phyloP scores from a whole-genome alignment of 2,797 vertebrate genomes.

The Myripristis murdjan region DNA sequence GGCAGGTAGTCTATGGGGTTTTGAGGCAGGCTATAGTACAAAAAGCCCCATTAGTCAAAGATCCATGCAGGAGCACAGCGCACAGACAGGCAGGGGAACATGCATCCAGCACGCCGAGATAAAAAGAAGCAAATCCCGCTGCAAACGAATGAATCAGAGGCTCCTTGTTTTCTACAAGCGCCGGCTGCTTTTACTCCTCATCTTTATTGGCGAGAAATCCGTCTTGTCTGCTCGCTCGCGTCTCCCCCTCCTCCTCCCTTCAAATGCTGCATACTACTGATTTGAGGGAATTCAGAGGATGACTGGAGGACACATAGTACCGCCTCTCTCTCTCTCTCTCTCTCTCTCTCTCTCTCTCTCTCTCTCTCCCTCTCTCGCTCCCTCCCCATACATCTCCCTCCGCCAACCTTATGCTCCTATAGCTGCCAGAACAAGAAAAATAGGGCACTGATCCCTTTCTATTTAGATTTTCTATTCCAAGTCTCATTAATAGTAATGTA shows the following conservation, averaged over 20 bases:
- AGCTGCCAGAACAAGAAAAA: conserved; percentile 42
- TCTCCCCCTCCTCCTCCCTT: conserved; percentile 28
- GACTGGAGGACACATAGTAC: conserved; percentile 72
- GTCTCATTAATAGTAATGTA: background rate
- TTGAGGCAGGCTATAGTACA: background rate
- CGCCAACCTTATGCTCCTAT: conserved; percentile 27
- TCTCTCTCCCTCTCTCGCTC: conserved; percentile 4
- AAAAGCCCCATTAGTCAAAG: conserved; percentile 27
- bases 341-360: conserved; percentile 6
- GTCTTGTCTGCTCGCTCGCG: background rate
- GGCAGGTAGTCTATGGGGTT: conserved; percentile 41
- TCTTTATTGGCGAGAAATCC: conserved; percentile 19
- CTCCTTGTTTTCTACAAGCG: conserved; percentile 8
- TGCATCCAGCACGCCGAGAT: conserved; percentile 14
- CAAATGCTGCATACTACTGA: conserved; percentile 53
- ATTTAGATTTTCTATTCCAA: background rate
- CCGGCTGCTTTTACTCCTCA: conserved; percentile 15
- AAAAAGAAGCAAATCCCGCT: conserved; percentile 47
- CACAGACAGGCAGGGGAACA: background rate
- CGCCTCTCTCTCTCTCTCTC: conserved; percentile 59
- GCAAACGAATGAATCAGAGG: conserved; percentile 3
- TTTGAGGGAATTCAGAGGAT: conserved; percentile 53
- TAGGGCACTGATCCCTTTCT: conserved; percentile 57
- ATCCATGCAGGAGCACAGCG: background rate
- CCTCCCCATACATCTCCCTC: conserved; percentile 61